phyloP scores from a whole-genome alignment of 1,140 invertebrate species.

The Lethrus apterus region DNA sequence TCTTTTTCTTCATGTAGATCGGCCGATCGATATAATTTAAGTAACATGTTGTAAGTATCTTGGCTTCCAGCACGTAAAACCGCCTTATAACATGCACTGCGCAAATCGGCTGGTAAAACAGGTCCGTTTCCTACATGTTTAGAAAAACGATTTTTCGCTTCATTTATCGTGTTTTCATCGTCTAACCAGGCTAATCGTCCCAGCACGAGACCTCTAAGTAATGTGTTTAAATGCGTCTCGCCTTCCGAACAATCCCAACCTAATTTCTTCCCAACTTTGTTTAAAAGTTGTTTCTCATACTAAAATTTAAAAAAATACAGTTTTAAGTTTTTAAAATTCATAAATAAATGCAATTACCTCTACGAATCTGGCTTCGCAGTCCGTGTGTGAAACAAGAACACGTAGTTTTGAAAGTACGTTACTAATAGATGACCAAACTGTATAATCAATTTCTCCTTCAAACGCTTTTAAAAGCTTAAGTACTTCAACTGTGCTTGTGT shows the following conservation, averaged over 20 bases:
- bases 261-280: constrained; percentile 58
- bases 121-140: constrained; percentile 54
- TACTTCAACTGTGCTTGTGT: constrained; percentile 69
- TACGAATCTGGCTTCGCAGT: constrained; percentile 65
- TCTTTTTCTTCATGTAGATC: constrained; percentile 92
- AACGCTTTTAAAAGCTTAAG: constrained; percentile 60
- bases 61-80: constrained; percentile 66
- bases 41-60: constrained; percentile 66
- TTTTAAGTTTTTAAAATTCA: neutral
- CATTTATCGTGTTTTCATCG: constrained; percentile 65
- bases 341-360: constrained; percentile 25
- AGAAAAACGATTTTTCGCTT: constrained; percentile 69
- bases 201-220: constrained; percentile 78
- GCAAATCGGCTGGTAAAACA: constrained; percentile 79
- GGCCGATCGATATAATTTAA: constrained; percentile 73
- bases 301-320: constrained; percentile 25
- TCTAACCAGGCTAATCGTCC: constrained; percentile 72
- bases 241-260: constrained; percentile 70
- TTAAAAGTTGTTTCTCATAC: constrained; percentile 64
- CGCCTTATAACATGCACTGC: constrained; percentile 78
- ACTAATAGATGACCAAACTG: constrained; percentile 85
- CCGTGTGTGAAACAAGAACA: constrained; percentile 68
- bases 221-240: constrained; percentile 75
- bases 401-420: constrained; percentile 69
- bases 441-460: constrained; percentile 82